Evolutionary conservation across 2,888 invertebrate genomes (phyloP), one percentile per base, ranked within the genome.

Genomic region (Zygothrica quintamaculata): DNA sequence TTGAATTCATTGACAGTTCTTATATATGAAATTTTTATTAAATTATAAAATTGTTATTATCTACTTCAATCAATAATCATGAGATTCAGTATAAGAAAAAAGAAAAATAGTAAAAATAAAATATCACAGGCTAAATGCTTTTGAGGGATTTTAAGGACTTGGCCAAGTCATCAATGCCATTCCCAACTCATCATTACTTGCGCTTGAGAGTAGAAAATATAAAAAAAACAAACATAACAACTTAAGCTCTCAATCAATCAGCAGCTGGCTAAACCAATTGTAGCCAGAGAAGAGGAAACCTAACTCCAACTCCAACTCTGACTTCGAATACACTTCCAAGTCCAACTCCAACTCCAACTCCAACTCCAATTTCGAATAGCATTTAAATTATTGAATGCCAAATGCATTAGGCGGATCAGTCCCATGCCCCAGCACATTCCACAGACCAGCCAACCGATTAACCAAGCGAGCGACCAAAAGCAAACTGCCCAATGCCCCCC

Each of bases 191-290:
- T 61, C 60, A 60, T 51, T 13, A 12, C 29, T 26, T 4, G 8
- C 25, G 34, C 44, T 50, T 13, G n/a, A n/a, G 29, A 42, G 47
- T 47, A 52, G 29, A 34, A 67, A 61, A 73, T 58, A n/a, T n/a
- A n/a, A n/a, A n/a, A n/a, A n/a, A n/a, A n/a, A n/a, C n/a, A n/a
- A n/a, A n/a, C n/a, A n/a, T n/a, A 71, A 58, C 47, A 51, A 68
- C 43, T 53, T 57, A 60, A 73, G 65, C 70, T 64, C 75, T 79
- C 78, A 77, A 79, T 84, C 82, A 79, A 81, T 79, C 85, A 84
- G 78, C 82, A 74, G 85, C 76, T 71, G 65, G 76, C 71, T 69
- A 77, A 84, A 71, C 59, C 82, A 77, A 84, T 84, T 79, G 82
- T 74, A 68, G 55, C 64, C 46, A 43, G 44, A 36, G 13, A 50